phyloP scores from a whole-genome alignment of 2,888 invertebrate species.

The Suillia variegata region DNA sequence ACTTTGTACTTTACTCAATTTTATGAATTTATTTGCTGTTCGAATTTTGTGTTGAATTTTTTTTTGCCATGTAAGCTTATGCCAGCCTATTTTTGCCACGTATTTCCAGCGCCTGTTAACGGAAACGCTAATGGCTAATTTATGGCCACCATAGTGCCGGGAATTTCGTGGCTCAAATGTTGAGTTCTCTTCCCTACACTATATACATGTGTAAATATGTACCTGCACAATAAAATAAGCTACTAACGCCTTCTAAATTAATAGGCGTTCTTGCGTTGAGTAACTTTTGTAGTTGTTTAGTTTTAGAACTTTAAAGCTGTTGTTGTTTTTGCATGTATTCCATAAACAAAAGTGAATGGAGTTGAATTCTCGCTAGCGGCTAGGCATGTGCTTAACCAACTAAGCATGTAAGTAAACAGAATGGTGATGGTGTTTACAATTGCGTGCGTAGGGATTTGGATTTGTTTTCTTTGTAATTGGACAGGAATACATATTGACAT shows the following conservation, averaged over 20 bases:
- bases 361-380: too few relatives aligned
- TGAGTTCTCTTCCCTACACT: neutral
- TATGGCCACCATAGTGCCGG: constrained; percentile 42
- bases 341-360: too few relatives aligned
- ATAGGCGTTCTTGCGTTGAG: neutral
- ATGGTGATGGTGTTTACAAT: neutral
- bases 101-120: constrained; percentile 20
- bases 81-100: neutral
- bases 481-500: neutral
- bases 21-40: too few relatives aligned
- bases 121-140: constrained; percentile 53
- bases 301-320: too few relatives aligned
- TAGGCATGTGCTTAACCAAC: too few relatives aligned
- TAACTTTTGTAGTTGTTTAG: constrained; percentile 1
- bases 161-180: neutral
- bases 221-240: neutral
- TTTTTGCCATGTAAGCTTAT: too few relatives aligned
- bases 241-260: neutral
- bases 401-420: too few relatives aligned
- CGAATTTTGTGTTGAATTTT: too few relatives aligned
- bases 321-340: too few relatives aligned
- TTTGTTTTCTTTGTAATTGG: neutral
- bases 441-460: neutral
- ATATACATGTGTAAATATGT: too few relatives aligned
- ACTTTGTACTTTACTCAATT: too few relatives aligned